Evolutionary conservation across 2,797 vertebrate genomes (phyloP).

Genomic region (Erethizon dorsatum): DNA sequence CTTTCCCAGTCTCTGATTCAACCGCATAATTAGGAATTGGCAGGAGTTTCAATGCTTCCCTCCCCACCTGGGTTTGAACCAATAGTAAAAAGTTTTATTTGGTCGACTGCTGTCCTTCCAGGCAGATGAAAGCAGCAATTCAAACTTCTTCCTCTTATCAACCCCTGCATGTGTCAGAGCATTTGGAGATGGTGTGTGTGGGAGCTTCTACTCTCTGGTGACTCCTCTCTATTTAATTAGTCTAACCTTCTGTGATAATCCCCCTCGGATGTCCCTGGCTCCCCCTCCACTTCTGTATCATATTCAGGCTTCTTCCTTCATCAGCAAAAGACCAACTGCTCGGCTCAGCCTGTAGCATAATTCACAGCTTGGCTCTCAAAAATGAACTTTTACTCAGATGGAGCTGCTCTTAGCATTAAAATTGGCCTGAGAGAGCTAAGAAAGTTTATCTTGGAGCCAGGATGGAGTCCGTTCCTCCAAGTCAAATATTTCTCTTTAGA

Average conservation of each 20-base stretch:
- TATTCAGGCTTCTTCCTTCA: conserved; percentile 87
- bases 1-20: conserved; percentile 12
- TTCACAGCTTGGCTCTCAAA: conserved; percentile 87
- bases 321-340: conserved; percentile 88
- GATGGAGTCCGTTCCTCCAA: conserved; percentile 88
- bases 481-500: conserved; percentile 91
- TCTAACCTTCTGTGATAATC: conserved; percentile 87
- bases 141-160: conserved; percentile 86
- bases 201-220: conserved; percentile 87
- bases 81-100: conserved; percentile 71
- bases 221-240: conserved; percentile 90
- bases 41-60: conserved; percentile 18
- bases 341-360: conserved; percentile 82
- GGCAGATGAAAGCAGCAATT: conserved; percentile 86
- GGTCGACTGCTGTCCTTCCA: conserved; percentile 82
- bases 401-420: conserved; percentile 90
- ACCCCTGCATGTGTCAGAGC: conserved; percentile 80
- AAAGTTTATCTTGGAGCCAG: conserved; percentile 91
- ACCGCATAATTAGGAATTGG: not conserved
- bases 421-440: conserved; percentile 87
- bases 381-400: conserved; percentile 87
- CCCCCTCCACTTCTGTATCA: conserved; percentile 78
- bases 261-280: conserved; percentile 74
- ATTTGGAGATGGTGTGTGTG: conserved; percentile 87
- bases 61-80: conserved; percentile 63